Evolutionary conservation across 2,113 vertebrate genomes (phyloP).

Genomic region (Chaetops frenatus): DNA sequence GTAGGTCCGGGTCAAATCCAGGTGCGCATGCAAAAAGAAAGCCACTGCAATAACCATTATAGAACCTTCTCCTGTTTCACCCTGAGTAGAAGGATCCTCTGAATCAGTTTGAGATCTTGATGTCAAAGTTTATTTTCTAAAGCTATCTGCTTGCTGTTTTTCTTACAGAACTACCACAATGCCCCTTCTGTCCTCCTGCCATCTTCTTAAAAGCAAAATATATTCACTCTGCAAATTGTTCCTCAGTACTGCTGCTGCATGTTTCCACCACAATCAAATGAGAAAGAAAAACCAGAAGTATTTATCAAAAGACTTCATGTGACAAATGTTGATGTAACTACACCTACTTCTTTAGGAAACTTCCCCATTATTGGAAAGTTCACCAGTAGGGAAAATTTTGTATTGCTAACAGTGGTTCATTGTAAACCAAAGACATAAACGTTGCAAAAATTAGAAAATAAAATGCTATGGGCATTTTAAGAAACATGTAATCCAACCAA

Average conservation of each 20-base stretch:
- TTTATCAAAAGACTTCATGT: background rate
- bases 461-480: background rate
- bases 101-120: background rate
- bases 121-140: background rate
- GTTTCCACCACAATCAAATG: background rate
- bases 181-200: background rate
- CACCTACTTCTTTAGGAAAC: slow-evolving; percentile 9
- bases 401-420: background rate
- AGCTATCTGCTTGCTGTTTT: background rate
- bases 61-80: background rate
- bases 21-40: background rate
- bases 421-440: background rate
- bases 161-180: background rate
- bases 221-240: background rate
- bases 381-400: slow-evolving; percentile 37
- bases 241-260: background rate
- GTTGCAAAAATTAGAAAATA: background rate
- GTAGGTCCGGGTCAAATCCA: background rate
- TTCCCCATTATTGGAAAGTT: slow-evolving; percentile 20
- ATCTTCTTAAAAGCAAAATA: background rate
- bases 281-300: background rate
- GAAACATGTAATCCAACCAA: background rate
- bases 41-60: background rate
- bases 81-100: background rate
- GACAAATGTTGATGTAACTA: background rate